Evolutionary conservation across 1,140 invertebrate species (phyloP).

Genomic region (Eufriesea mexicana): DNA sequence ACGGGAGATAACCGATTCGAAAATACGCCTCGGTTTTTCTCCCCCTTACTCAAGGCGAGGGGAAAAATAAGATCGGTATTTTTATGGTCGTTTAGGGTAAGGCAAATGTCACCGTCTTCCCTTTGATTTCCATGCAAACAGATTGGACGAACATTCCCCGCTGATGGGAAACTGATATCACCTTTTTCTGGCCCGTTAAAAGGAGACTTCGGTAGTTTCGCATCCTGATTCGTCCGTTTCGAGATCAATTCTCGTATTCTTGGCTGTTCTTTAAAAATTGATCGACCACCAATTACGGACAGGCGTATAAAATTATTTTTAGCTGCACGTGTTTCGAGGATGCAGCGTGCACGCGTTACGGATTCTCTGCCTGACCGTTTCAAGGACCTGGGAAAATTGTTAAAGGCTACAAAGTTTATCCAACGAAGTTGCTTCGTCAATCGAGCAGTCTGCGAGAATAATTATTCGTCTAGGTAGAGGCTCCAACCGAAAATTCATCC

Average conservation of each 20-base stretch:
- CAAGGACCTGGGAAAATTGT: constrained; percentile 9
- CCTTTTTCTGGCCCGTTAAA: neutral
- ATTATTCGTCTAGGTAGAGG: neutral
- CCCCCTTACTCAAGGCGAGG: neutral
- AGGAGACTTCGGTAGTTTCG: neutral
- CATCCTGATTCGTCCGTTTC: no score
- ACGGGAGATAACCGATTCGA: neutral
- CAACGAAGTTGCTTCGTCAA: neutral
- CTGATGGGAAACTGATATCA: neutral
- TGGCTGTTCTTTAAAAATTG: constrained; percentile 2
- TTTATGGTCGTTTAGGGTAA: neutral
- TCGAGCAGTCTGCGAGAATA: neutral
- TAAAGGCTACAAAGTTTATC: neutral
- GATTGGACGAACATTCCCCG: neutral
- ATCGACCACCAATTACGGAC: constrained; percentile 9
- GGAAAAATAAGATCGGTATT: neutral
- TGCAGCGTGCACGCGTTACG: neutral
- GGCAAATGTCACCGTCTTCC: neutral
- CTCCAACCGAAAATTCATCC: neutral
- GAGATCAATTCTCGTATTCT: neutral
- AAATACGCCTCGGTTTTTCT: neutral
- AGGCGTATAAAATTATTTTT: constrained; percentile 21
- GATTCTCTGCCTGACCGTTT: neutral
- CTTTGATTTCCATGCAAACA: neutral
- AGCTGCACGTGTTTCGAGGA: constrained; percentile 3